Conservation (phyloP, 2,797 vertebrate species). For the Halcyon leucocephala region DNA sequence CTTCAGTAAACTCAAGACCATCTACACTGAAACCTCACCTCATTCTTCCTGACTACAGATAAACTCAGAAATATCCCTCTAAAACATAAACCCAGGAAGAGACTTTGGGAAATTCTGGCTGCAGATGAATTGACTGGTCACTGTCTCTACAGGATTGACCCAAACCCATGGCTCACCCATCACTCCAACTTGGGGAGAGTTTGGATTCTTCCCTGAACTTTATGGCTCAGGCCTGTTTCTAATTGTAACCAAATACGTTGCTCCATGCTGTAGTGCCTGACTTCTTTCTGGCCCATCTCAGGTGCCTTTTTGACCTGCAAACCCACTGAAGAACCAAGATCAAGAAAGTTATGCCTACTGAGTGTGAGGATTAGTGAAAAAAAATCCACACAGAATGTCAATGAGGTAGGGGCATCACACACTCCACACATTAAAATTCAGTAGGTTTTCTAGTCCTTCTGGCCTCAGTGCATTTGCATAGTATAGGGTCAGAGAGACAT, state of each 20-base stretch:
- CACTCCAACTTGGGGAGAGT: background rate
- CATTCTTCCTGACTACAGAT: background rate
- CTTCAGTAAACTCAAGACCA: background rate
- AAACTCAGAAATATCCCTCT: background rate
- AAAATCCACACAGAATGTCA: constrained; percentile 44
- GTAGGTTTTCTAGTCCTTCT: constrained; percentile 33
- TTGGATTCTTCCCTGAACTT: background rate
- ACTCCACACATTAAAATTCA: constrained; percentile 60
- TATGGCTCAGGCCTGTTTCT: background rate
- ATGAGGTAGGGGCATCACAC: constrained; percentile 3
- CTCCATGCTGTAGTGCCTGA: background rate
- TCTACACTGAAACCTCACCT: background rate
- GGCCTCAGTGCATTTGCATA: constrained; percentile 43
- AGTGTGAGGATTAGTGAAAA: constrained; percentile 39
- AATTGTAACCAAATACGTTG: background rate
- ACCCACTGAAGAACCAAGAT: constrained; percentile 32
- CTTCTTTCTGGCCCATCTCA: constrained; percentile 18
- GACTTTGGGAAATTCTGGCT: background rate
- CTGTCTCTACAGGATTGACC: background rate
- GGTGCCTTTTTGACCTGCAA: constrained; percentile 54
- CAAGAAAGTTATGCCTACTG: constrained; percentile 48
- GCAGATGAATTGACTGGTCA: background rate
- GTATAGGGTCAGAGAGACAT: constrained; percentile 67
- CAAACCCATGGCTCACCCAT: background rate
- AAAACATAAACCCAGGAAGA: background rate